Conservation (phyloP, 2,797 vertebrate species). For the Periparus ater region DNA sequence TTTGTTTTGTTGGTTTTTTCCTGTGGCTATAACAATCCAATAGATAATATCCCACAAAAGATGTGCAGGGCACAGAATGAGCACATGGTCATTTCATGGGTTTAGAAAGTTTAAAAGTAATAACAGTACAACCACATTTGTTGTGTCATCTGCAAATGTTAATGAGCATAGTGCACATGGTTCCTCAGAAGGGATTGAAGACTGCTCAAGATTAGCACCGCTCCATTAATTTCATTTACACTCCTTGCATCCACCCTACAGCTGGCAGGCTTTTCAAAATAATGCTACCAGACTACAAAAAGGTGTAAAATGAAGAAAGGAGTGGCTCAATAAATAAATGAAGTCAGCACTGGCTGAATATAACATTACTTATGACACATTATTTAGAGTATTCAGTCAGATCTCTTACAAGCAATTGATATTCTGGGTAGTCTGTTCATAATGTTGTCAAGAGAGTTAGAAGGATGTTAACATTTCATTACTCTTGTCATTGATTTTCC, state of each 20-base stretch:
- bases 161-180: neutral
- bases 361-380: constrained; percentile 15
- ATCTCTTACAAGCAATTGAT: constrained; percentile 47
- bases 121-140: neutral
- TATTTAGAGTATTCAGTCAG: constrained; percentile 23
- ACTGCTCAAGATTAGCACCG: neutral
- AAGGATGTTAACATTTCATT: constrained; percentile 68
- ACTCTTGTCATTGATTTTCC: constrained; percentile 64
- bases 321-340: neutral
- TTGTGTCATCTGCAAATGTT: neutral
- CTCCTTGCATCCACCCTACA: neutral
- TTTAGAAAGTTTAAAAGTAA: neutral
- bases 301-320: neutral
- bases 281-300: neutral
- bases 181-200: neutral
- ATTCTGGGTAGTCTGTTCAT: constrained; percentile 28
- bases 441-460: constrained; percentile 49
- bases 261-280: neutral
- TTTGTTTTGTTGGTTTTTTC: neutral
- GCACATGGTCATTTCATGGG: rapidly evolving
- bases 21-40: neutral
- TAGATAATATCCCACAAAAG: neutral
- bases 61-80: neutral
- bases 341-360: constrained; percentile 15
- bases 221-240: neutral